phyloP scores from a whole-genome alignment of 2,113 vertebrate genomes.

The Pipra filicauda region DNA sequence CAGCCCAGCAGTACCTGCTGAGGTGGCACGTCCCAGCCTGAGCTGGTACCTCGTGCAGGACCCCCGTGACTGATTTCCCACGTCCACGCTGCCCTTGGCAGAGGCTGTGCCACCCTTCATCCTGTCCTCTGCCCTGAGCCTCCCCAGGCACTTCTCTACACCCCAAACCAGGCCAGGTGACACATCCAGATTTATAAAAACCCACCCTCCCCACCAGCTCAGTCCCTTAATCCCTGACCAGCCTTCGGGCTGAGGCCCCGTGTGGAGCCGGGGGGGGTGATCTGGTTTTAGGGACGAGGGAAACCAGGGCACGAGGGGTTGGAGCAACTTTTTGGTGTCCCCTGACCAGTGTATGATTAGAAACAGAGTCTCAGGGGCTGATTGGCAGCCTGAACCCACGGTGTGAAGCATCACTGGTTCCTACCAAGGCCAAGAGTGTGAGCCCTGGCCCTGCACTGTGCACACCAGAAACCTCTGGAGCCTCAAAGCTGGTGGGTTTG shows the following conservation, averaged over 20 bases:
- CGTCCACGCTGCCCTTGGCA: background rate
- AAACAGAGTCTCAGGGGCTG: background rate
- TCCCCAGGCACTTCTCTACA: rapidly evolving
- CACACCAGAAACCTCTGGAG: background rate
- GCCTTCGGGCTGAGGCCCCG: rapidly evolving
- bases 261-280: background rate
- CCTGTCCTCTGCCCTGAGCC: background rate
- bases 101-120: rapidly evolving
- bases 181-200: background rate
- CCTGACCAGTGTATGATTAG: rapidly evolving
- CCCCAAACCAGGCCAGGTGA: background rate
- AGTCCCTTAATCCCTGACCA: background rate
- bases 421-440: background rate
- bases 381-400: rapidly evolving
- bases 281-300: background rate
- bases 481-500: background rate
- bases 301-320: background rate
- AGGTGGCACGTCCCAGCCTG: background rate
- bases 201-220: background rate
- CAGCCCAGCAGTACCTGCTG: background rate
- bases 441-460: background rate
- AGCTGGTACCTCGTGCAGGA: background rate
- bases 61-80: rapidly evolving
- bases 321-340: background rate
- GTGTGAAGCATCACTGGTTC: background rate